Percentiles rank a stretch among this genome's conserved stretches.
Conservation (phyloP, 2,113 vertebrate genomes). For the Acrocephalus arundinaceus region DNA sequence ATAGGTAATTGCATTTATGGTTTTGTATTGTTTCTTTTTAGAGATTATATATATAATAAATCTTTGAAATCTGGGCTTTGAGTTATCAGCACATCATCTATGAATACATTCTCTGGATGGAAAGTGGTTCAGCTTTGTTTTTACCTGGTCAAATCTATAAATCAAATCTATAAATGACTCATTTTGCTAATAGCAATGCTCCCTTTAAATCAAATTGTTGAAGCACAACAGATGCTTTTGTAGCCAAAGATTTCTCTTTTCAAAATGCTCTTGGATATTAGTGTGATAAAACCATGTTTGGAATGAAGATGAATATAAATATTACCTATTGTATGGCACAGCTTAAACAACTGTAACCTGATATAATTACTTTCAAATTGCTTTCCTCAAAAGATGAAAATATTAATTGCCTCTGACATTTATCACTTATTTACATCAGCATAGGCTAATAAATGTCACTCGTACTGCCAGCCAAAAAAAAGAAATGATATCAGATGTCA, state of each 20-base stretch:
- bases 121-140: not conserved
- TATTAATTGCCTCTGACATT: slow-evolving; percentile 44
- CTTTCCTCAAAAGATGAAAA: slow-evolving; percentile 24
- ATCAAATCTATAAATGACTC: not conserved
- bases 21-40: not conserved
- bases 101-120: not conserved
- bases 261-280: not conserved
- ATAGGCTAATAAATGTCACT: slow-evolving; percentile 34
- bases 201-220: slow-evolving; percentile 3
- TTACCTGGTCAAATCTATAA: not conserved
- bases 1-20: not conserved
- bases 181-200: slow-evolving; percentile 12
- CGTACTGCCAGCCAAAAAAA: not conserved
- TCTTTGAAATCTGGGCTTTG: not conserved
- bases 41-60: not conserved
- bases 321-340: not conserved
- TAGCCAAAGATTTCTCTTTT: not conserved
- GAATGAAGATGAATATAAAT: not conserved
- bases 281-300: slow-evolving; percentile 13
- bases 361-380: slow-evolving; percentile 45
- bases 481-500: not conserved
- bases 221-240: slow-evolving; percentile 15
- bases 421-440: slow-evolving; percentile 34
- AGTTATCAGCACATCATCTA: not conserved
- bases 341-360: slow-evolving; percentile 34